Percentiles rank a stretch among this genome's conserved stretches.
Conservation (phyloP, 2,888 invertebrate genomes). For the Micropterix aruncella region DNA sequence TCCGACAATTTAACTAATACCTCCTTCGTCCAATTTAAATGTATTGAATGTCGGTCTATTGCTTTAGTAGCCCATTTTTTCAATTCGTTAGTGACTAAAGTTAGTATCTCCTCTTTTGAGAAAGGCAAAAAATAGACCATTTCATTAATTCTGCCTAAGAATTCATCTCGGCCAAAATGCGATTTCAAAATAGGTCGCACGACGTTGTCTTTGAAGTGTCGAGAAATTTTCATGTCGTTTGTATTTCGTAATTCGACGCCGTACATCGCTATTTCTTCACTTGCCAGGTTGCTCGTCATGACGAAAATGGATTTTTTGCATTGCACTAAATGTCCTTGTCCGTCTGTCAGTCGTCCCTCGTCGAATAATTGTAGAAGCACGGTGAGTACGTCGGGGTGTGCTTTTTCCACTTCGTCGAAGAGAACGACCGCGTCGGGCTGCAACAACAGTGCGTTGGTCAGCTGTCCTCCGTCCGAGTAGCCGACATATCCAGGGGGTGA, state of each 20-base stretch:
- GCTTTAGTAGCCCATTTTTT: constrained; percentile 66
- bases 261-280: constrained; percentile 78
- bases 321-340: constrained; percentile 78
- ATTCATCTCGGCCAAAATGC: constrained; percentile 82
- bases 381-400: constrained; percentile 85
- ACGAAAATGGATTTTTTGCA: constrained; percentile 88
- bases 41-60: constrained; percentile 56
- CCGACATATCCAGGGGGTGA: constrained; percentile 85
- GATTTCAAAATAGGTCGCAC: constrained; percentile 76
- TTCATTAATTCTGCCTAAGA: constrained; percentile 86
- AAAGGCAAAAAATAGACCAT: constrained; percentile 89
- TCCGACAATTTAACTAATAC: constrained; percentile 68
- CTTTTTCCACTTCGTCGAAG: constrained; percentile 91
- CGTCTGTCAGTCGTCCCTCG: constrained; percentile 83
- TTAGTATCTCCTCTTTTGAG: constrained; percentile 64
- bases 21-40: constrained; percentile 70
- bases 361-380: constrained; percentile 83
- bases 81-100: constrained; percentile 66
- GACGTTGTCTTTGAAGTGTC: constrained; percentile 73
- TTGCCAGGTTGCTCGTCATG: constrained; percentile 86
- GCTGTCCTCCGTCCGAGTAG: constrained; percentile 79
- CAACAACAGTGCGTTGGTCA: constrained; percentile 64
- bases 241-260: constrained; percentile 65
- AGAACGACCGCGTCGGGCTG: constrained; percentile 71
- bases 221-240: constrained; percentile 52